Evolutionary conservation across 2,888 invertebrate species (phyloP), one percentile per base, ranked within the genome.

Genomic region (Pterobdella sp.): DNA sequence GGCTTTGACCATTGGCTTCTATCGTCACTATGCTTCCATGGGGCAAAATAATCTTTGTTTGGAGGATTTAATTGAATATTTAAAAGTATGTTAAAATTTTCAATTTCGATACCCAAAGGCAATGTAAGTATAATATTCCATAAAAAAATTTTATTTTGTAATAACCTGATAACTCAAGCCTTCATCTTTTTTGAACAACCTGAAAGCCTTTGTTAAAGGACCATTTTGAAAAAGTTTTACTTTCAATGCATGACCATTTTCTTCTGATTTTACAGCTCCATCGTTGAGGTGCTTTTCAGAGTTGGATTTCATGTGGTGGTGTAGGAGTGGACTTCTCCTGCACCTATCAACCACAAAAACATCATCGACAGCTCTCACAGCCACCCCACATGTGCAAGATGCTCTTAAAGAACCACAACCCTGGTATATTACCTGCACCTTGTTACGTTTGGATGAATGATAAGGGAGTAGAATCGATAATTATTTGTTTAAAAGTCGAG

Each of bases 301-400:
- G 10, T 42, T 42, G 7, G 42, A 42, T 42, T 42, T 42, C 18
- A 7, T 14, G 18, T 42, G 10, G 18, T 18, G 42, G 7, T 42
- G 42, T 7, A 42, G 18, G 18, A 14, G 42, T 42, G 18, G 18
- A 14, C 18, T 42, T 42, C 37, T 36, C 22, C 75, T 71, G 68
- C 77, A 77, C 3, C 73, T 64, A 67, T 77, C 75, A 10, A 77
- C 72, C 36, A 77, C 75, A n/a, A 77, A 52, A 1, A 77, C 76
- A 52, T 77, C 77, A n/a, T 77, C 77, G 3, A 74, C 75, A 1
- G 76, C 75, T 31, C 68, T 52, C 7, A 77, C 74, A 4, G 77
- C 77, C 31, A 76, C 78, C 1, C 73, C 78, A 49, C 78, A 78
- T 36, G 72, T 77, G 67, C 78, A 78, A 1, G 77, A 75, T 64